phyloP scores from a whole-genome alignment of 2,113 vertebrate genomes.

The Hypanus sabinus region DNA sequence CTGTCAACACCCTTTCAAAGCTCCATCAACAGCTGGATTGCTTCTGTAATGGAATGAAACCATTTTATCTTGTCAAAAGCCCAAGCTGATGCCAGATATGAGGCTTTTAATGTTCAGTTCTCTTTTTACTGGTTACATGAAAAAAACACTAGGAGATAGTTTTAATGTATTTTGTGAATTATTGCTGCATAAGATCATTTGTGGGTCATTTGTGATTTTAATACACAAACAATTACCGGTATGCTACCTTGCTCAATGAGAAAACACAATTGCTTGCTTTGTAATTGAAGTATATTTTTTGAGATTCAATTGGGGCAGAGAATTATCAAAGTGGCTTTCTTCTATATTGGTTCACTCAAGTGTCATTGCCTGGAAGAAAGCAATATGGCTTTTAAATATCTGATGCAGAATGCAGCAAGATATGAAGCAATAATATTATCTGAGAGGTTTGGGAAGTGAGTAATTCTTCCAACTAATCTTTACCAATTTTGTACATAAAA shows the following conservation, averaged over 20 bases:
- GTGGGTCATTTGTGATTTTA: not conserved
- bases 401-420: not conserved
- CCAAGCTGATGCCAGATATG: not conserved
- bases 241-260: not conserved
- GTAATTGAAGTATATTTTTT: not conserved
- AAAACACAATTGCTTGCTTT: no score
- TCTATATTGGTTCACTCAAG: not conserved
- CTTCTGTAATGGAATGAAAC: slow-evolving; percentile 10
- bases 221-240: not conserved
- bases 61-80: slow-evolving; percentile 24
- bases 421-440: not conserved
- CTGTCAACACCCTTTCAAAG: slow-evolving; percentile 18
- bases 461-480: not conserved
- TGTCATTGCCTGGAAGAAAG: no score
- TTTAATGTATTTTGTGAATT: not conserved
- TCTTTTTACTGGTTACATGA: not conserved
- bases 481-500: not conserved
- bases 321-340: not conserved
- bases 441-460: not conserved
- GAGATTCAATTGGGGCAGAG: not conserved
- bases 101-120: not conserved
- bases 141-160: not conserved
- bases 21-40: slow-evolving; percentile 14
- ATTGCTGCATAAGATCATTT: not conserved
- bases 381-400: not conserved